Evolutionary conservation across 1,140 invertebrate species (phyloP), one percentile per base, ranked within the genome.

Genomic region (Uloborus diversus): DNA sequence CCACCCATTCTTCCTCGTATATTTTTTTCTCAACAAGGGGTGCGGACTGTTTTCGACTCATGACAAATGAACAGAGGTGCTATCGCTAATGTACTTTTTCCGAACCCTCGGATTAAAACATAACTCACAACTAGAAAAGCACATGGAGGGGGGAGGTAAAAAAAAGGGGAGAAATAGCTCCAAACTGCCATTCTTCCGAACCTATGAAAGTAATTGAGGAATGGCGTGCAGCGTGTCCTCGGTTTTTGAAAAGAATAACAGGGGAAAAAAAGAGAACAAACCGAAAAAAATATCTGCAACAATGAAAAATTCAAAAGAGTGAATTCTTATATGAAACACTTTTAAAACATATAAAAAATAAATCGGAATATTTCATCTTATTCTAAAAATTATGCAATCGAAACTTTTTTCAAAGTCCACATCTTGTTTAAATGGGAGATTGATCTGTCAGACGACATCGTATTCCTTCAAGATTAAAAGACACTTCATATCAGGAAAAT

Each of bases 1-100:
- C 17, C 1, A 9, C 17, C 37, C 37, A 42, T 1, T 17, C 37
- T 17, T 17, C 37, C 17, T 42, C 17, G 1, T 42, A 42, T n/a
- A n/a, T n/a, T n/a, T n/a, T n/a, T n/a, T n/a, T n/a, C n/a, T n/a
- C n/a, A n/a, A n/a, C n/a, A n/a, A 13, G 37, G 37, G 37, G 37
- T 42, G 37, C 9, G 17, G 37, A 42, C 37, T 13, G 37, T 11
- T 4, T 64, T 64, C 27, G 42, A 64, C 61, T 64, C 35, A 64
- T 64, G 61, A 64, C 61, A 64, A 28, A 64, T 42, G 61, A 64
- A 32, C 35, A 62, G 32, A 42, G 27, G 61, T 32, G 35, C 42
- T 23, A 64, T 64, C 9, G 4, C 7, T 64, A 64, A 64, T 42
- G 61, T 25, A 33, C 27, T 64, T 61, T 61, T 23, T 42, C 33